A percentile compares a stretch with the other conserved stretches of the same genome.
phyloP scores from a whole-genome alignment of 2,113 vertebrate species.

The Vombatus ursinus region DNA sequence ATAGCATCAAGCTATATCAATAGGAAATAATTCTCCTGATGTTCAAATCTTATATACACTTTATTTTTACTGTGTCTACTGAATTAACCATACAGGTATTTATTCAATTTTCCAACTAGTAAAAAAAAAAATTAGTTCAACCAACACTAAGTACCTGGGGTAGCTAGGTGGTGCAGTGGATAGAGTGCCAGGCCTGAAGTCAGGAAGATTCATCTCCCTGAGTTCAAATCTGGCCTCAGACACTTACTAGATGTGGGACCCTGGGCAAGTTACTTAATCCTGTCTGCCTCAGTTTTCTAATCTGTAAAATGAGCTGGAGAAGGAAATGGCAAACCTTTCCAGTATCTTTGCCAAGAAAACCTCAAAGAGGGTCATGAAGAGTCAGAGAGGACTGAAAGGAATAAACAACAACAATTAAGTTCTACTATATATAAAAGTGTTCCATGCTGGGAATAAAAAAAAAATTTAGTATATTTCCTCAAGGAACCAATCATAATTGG shows the following conservation, averaged over 20 bases:
- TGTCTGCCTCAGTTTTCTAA: no score
- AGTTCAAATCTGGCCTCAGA: not conserved
- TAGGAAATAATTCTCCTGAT: not conserved
- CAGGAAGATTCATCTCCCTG: not conserved
- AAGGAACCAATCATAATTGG: not conserved
- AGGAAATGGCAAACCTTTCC: no score
- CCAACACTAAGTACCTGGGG: not conserved
- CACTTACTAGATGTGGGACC: no score
- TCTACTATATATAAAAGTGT: not conserved
- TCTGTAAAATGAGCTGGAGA: no score
- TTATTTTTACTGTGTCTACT: not conserved
- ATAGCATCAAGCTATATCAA: not conserved
- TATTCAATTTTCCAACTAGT: not conserved
- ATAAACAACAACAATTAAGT: not conserved
- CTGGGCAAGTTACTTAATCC: no score
- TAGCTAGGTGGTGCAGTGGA: not conserved
- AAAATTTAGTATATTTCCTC: not conserved
- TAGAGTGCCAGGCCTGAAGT: not conserved
- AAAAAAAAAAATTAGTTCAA: not conserved
- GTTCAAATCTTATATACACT: not conserved
- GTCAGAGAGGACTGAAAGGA: no score
- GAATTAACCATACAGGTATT: not conserved
- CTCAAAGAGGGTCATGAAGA: no score
- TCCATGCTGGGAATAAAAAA: not conserved
- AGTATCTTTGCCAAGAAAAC: no score